Evolutionary conservation across 1,140 invertebrate species (phyloP).

Genomic region (Antheraea pernyi): DNA sequence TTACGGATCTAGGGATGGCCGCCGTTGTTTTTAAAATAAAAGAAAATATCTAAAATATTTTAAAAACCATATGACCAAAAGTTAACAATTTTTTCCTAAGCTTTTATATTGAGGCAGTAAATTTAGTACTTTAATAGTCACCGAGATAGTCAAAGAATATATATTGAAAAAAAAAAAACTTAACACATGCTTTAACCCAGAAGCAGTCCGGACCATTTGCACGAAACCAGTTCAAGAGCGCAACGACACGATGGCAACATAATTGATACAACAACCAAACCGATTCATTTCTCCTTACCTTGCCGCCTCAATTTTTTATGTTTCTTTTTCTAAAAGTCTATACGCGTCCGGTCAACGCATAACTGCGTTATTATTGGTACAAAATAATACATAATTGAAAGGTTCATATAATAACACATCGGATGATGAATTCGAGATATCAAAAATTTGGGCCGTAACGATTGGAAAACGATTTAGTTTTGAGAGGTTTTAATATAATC

Average conservation of each 20-base stretch:
- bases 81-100: no score
- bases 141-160: no score
- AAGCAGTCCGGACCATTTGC: not conserved
- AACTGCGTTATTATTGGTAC: not conserved
- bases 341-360: slow-evolving; percentile 1
- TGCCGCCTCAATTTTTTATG: no score
- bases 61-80: no score
- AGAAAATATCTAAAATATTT: no score
- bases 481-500: not conserved
- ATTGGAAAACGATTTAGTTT: not conserved
- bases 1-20: no score
- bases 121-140: no score
- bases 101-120: no score
- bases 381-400: not conserved
- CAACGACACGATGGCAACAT: not conserved
- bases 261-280: not conserved
- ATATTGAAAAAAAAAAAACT: not conserved
- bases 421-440: not conserved
- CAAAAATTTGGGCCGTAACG: not conserved
- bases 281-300: not conserved
- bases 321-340: not conserved
- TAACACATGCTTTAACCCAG: not conserved
- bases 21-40: no score
- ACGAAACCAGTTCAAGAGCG: not conserved
- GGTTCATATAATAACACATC: not conserved